A percentile compares a stretch with the other conserved stretches of the same genome.
Evolutionary conservation across 2,797 vertebrate genomes (phyloP).

Genomic region (Allobates femoralis): DNA sequence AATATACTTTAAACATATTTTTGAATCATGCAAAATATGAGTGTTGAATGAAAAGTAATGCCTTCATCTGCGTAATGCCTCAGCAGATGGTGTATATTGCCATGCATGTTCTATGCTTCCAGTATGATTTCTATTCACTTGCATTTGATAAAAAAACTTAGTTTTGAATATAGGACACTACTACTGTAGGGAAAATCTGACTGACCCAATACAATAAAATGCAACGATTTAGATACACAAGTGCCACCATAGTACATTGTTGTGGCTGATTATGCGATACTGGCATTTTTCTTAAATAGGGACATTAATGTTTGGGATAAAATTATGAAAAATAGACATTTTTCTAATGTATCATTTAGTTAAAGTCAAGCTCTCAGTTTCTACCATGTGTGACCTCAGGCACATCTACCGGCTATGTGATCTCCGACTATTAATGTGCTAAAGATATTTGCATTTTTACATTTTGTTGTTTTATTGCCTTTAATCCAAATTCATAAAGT

Average conservation of each 20-base stretch:
- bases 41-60: too few relatives aligned
- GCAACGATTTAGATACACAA: background rate
- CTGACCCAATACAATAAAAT: background rate
- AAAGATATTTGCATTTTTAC: conserved; percentile 67
- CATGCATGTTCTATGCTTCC: background rate
- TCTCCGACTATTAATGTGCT: conserved; percentile 43
- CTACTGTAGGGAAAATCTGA: background rate
- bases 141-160: background rate
- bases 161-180: background rate
- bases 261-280: background rate
- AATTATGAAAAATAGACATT: background rate
- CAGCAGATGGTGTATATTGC: too few relatives aligned
- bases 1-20: too few relatives aligned
- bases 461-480: conserved; percentile 69
- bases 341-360: background rate
- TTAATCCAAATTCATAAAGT: conserved; percentile 75
- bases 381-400: conserved; percentile 39
- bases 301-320: background rate
- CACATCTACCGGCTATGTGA: conserved; percentile 40
- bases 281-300: background rate
- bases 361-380: background rate
- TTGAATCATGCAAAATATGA: too few relatives aligned
- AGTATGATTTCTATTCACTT: background rate
- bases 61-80: too few relatives aligned
- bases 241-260: background rate